A percentile compares a stretch with the other conserved stretches of the same genome.
Evolutionary conservation across 2,797 vertebrate genomes (phyloP).

Genomic region (Myoxocephalus aenaeus): DNA sequence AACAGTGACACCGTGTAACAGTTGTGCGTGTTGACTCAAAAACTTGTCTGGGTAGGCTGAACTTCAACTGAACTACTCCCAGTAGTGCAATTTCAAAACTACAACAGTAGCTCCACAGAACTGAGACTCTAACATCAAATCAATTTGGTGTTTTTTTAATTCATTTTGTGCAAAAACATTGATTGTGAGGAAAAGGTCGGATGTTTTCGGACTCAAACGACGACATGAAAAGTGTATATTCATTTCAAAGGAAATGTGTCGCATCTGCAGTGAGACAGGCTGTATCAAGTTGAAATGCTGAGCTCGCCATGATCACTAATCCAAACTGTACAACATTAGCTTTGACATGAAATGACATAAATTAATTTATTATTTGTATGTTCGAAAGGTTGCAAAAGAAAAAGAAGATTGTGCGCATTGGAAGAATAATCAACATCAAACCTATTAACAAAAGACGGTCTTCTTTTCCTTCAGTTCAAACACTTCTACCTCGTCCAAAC

Average conservation of each 20-base stretch:
- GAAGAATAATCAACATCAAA: conserved; percentile 17
- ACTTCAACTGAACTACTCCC: conserved; percentile 72
- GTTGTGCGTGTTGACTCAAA: conserved; percentile 78
- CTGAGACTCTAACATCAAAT: conserved; percentile 60
- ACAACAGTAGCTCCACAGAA: conserved; percentile 68
- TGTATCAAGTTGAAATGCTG: conserved; percentile 45
- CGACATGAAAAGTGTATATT: conserved; percentile 39
- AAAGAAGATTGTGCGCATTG: conserved; percentile 11
- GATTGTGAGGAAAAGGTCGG: conserved; percentile 59
- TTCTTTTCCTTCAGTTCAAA: conserved; percentile 46
- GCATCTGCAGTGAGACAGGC: conserved; percentile 25
- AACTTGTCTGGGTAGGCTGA: conserved; percentile 66
- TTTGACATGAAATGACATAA: conserved; percentile 47
- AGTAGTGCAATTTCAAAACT: conserved; percentile 82
- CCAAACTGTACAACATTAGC: conserved; percentile 57
- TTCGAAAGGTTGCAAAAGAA: conserved; percentile 27
- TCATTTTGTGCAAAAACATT: conserved; percentile 77
- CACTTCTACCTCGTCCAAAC: conserved; percentile 6
- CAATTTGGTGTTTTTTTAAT: conserved; percentile 74
- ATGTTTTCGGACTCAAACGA: conserved; percentile 42
- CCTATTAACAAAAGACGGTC: conserved; percentile 14
- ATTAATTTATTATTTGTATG: conserved; percentile 19
- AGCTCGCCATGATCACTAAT: conserved; percentile 48
- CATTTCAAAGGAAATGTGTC: conserved; percentile 43
- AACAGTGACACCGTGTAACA: conserved; percentile 77